Evolutionary conservation across 2,888 invertebrate species (phyloP), one percentile per base, ranked within the genome.

Genomic region (Cosmia trapezina): DNA sequence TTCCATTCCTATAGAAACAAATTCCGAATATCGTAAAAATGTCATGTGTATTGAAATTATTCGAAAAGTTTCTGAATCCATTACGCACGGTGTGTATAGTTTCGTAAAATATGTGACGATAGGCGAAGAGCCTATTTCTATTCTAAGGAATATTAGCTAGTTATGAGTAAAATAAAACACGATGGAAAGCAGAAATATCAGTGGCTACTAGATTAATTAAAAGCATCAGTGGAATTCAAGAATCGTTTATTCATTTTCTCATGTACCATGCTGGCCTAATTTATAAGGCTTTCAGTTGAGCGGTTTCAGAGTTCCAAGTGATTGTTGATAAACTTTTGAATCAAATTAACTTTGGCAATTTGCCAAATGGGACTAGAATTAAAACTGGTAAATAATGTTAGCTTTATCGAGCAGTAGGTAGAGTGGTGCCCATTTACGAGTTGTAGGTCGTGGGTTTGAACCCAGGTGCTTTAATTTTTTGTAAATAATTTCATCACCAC

Each of bases 41-140:
- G 83, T 83, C 86, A 76, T 81, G 80, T 82, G 80, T 76, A 84
- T 83, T 83, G 87, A 86, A 89, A 80, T 87, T 88, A 88, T 89
- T 87, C 77, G 85, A 85, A 86, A 87, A 89, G 70, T 81, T 87
- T 78, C 65, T n/a, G 69, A 61, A 67, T 71, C 17, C 60, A 66
- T 66, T 69, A 54, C 22, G 28, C 47, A 28, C 7, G 43, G 62
- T 64, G 41, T 37, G n/a, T 63, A 37, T 0, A 2, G 28, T 28
- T 57, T 59, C 54, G 22, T 56, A 66, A 74, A 62, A 79, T 79
- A 79, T 73, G 64, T 69, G 59, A 53, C 43, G 41, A 67, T 60
- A 43, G 47, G n/a, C 53, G 65, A 81, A 49, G 57, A 64, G 37
- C 8, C 8, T 60, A 56, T 63, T 70, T 37, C 14, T 59, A 37